Percentiles rank a stretch among this genome's conserved stretches.
Conservation (phyloP, 92 coral and sea anemone species). For the Palythoa grandis region DNA sequence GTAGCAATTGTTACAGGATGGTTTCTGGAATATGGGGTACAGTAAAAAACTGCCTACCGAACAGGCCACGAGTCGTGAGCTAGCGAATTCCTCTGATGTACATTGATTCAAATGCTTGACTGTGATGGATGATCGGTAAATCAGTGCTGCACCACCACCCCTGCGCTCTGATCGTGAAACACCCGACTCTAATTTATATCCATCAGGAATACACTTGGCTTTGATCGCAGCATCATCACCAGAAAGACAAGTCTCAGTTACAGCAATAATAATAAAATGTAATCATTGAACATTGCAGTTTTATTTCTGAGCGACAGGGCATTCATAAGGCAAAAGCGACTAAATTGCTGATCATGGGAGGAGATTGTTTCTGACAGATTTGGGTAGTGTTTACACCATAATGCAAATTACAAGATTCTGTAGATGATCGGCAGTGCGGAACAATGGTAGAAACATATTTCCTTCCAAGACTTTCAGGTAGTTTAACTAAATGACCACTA, state of each 20-base stretch:
- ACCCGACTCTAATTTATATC: slow-evolving; percentile 18
- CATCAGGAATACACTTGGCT: slow-evolving; percentile 32
- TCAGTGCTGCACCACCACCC: slow-evolving; percentile 39
- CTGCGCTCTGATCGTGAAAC: slow-evolving; percentile 39
- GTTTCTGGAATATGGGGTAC: neutral
- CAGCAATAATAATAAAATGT: slow-evolving; percentile 3
- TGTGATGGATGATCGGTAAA: slow-evolving; percentile 14
- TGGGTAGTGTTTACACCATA: slow-evolving; percentile 15
- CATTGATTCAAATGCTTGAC: slow-evolving; percentile 27
- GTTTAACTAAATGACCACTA: neutral
- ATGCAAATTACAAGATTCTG: slow-evolving; percentile 12
- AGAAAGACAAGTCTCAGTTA: slow-evolving; percentile 41
- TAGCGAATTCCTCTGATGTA: slow-evolving; percentile 15
- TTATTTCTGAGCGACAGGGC: slow-evolving; percentile 36
- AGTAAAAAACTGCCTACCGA: slow-evolving; percentile 1
- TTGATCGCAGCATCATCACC: slow-evolving; percentile 17
- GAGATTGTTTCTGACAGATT: neutral
- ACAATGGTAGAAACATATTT: neutral
- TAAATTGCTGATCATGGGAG: neutral
- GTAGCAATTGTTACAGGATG: too few species aligned
- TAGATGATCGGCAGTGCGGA: neutral
- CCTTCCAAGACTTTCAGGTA: neutral
- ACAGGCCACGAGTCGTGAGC: slow-evolving; percentile 9
- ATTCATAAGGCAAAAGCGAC: slow-evolving; percentile 34
- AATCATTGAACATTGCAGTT: neutral